Evolutionary conservation across 2,888 invertebrate genomes (phyloP).

Genomic region (Drosophila borborema): DNA sequence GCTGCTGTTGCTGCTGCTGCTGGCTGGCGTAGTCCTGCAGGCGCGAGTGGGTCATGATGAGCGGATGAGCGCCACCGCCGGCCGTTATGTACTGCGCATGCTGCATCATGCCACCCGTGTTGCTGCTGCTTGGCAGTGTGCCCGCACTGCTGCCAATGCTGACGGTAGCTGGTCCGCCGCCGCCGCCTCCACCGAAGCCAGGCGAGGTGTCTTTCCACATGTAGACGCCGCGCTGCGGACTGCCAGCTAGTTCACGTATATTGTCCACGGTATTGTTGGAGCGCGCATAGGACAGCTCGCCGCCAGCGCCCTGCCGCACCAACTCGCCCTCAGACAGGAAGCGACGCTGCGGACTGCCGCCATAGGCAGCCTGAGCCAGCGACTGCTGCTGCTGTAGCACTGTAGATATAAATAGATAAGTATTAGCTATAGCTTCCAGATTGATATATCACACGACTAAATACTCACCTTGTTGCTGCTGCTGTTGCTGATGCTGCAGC

Average conservation of each 20-base stretch:
- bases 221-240: slow-evolving; percentile 93
- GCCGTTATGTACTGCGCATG: slow-evolving; percentile 81
- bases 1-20: slow-evolving; percentile 68
- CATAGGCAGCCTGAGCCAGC: slow-evolving; percentile 78
- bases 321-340: slow-evolving; percentile 94
- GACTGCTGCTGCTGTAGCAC: slow-evolving; percentile 70
- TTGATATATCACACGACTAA: no score
- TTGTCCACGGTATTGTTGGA: slow-evolving; percentile 93
- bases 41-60: slow-evolving; percentile 83
- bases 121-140: slow-evolving; percentile 80
- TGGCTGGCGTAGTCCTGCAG: slow-evolving; percentile 80
- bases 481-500: slow-evolving; percentile 71
- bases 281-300: slow-evolving; percentile 88
- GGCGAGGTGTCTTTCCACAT: slow-evolving; percentile 93
- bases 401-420: neutral
- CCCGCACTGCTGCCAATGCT: slow-evolving; percentile 83
- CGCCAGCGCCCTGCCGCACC: slow-evolving; percentile 87
- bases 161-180: slow-evolving; percentile 60
- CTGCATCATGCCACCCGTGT: slow-evolving; percentile 64
- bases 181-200: slow-evolving; percentile 85
- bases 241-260: slow-evolving; percentile 94
- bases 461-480: slow-evolving; percentile 79
- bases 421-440: neutral
- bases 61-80: slow-evolving; percentile 79
- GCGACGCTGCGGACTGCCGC: slow-evolving; percentile 90